Base-by-base conservation (phyloP, 2,113 vertebrate species). In the Eubucco bourcierii region DNA sequence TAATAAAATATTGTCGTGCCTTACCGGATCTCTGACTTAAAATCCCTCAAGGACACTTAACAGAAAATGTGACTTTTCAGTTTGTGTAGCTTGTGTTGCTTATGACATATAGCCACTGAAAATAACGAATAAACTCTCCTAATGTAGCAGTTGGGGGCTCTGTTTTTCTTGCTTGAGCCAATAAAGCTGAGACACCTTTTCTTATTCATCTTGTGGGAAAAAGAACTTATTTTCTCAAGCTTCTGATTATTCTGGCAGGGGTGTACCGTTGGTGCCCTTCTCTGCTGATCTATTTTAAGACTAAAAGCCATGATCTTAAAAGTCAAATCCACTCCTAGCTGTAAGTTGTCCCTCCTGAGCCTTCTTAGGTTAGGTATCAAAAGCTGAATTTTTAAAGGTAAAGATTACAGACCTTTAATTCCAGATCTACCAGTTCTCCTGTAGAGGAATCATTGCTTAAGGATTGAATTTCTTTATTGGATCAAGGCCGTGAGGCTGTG, bases 351-450 rank as follows among this genome's bases (percentile, higher is more conserved):
- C 64, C 23, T 3, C 28, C 12, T 65, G 37, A 60, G 25, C 12
- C 23, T 64, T 53, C 63, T 66, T 60, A 65, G 65, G 55, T 72
- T 81, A 84, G 63, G 10, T 87, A 53, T 37, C 52, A 61, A 27
- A 34, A 76, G 90, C 10, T 89, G 55, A 70, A 53, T 93, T 90
- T 94, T 90, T 90, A 55, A 85, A 70, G n/a, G 25, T 53, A 66
- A 88, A 80, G 52, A 25, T 47, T 94, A 21, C 24, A 72, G 72
- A 61, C 25, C 8, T 60, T 9, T 84, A 4, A 17, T 58, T 55
- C 18, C 28, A 72, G 28, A 28, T 68, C n/a, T 75, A 3, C 55
- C 39, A 47, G 24, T 64, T 83, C 64, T 63, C 77, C 67, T 66
- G 58, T 72, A 24, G 12, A 55, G 71, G 72, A 83, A 52, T 50